phyloP scores from a whole-genome alignment of 2,888 invertebrate species.

The Drosophila stalkeri region DNA sequence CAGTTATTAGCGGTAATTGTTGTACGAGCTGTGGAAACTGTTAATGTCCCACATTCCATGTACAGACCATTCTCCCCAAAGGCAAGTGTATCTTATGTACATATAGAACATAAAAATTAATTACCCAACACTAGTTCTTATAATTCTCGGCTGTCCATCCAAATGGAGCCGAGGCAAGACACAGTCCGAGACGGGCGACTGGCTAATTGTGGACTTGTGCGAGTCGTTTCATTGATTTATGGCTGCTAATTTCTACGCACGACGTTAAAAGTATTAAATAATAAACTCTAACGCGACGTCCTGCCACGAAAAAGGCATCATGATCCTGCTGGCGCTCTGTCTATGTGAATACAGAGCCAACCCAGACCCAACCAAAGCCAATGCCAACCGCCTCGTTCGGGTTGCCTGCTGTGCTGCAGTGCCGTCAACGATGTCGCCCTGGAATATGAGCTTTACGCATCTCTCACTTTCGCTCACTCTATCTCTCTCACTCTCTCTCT shows the following conservation, averaged over 20 bases:
- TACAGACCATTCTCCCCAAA: neutral
- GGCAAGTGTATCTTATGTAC: conserved; percentile 24
- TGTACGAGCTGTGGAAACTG: conserved; percentile 25
- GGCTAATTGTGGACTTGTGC: conserved; percentile 76
- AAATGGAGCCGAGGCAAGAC: conserved; percentile 20
- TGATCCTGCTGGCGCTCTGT: conserved; percentile 37
- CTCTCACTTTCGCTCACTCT: neutral
- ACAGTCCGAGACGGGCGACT: conserved; percentile 8
- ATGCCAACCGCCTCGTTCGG: neutral
- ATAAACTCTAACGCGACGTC: conserved; percentile 70
- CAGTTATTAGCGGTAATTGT: conserved; percentile 5
- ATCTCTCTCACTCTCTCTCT: neutral
- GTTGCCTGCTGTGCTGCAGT: conserved; percentile 58
- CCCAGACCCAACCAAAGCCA: neutral
- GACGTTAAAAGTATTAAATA: conserved; percentile 76
- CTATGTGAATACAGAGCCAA: conserved; percentile 9
- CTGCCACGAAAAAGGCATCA: conserved; percentile 53
- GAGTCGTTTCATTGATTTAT: conserved; percentile 79
- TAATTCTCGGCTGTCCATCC: conserved; percentile 52
- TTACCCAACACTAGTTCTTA: conserved; percentile 55
- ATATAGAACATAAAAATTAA: conserved; percentile 60
- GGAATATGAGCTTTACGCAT: conserved; percentile 61
- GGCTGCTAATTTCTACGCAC: conserved; percentile 76
- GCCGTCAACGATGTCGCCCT: conserved; percentile 54
- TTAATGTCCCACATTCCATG: conserved; percentile 16